Base-by-base conservation (phyloP, 1,140 invertebrate genomes). In the Drosophila teissieri region DNA sequence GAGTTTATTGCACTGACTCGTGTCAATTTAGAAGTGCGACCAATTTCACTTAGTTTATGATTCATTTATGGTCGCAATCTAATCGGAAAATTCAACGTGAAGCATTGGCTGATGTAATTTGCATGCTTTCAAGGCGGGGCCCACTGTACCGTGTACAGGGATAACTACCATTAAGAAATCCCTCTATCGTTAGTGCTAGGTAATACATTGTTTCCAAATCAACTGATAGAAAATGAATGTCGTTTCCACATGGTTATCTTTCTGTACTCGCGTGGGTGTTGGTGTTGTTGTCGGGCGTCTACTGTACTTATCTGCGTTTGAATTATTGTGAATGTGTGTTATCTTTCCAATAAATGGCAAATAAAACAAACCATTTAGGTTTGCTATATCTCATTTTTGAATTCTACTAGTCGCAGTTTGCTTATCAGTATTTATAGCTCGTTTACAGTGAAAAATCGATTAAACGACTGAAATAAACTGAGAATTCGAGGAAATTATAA, bases 341-440 rank as follows among this genome's bases (percentile, higher is more conserved):
- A 69, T 69, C 63, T 70, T 24, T 17, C 0, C 17, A 36, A 70
- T 57, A 70, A 70, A 70, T 56, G 65, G 48, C 36, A 42, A 42
- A 27, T 70, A 70, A 70, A 70, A 70, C 64, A 70, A 70, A 69
- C 51, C 34, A 27, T 57, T 70, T 70, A 67, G 36, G 19, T 5
- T 36, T 14, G 46, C 37, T 52, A 56, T 69, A 56, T 39, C 64
- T 70, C 11, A 14, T 24, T 46, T 27, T 52, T 10, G 45, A 64
- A 64, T 42, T 68, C 31, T 8, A n/a, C 48, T 68, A 67, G 84
- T 67, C 62, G 49, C 60, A 46, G 55, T 12, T 3, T 10, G 17
- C 56, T 75, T 84, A 83, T 83, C 80, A 79, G 60, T 45, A 62
- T 57, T 70, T 49, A 56, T 70, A 15, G 36, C 42, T 19, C 4